phyloP scores from a whole-genome alignment of 2,888 invertebrate species.

The Caenorhabditis parvicauda region DNA sequence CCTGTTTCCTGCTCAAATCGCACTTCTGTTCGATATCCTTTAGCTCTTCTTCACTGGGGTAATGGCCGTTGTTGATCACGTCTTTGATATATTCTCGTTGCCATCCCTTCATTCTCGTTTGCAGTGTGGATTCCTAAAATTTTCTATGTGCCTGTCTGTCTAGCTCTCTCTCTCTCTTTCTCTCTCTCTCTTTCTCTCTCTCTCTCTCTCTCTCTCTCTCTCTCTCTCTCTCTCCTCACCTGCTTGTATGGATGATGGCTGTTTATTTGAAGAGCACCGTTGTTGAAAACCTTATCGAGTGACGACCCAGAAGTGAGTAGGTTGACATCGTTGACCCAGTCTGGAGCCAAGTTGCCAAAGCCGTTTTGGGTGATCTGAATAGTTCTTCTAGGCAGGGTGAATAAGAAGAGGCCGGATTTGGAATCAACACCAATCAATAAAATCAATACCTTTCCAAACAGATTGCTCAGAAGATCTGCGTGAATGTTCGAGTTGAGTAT shows the following conservation, averaged over 20 bases:
- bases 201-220: no score
- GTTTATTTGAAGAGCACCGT: no score
- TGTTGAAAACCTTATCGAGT: no score
- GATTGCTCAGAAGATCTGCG: background rate
- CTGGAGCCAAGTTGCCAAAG: no score
- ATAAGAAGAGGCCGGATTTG: no score
- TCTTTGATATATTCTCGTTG: conserved; percentile 43
- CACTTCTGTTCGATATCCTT: conserved; percentile 39
- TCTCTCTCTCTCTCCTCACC: no score
- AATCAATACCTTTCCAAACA: conserved; percentile 3
- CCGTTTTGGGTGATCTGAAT: no score
- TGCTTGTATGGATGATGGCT: no score
- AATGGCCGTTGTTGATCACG: conserved; percentile 41
- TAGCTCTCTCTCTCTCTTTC: background rate
- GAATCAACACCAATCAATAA: background rate
- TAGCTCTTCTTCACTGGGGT: conserved; percentile 39
- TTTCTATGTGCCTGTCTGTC: background rate
- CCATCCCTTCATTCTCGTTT: conserved; percentile 46
- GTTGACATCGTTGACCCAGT: no score
- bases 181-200: no score
- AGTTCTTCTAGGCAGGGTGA: no score
- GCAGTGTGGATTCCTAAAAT: conserved; percentile 21
- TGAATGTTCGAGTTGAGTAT: conserved; percentile 1
- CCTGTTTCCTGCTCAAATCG: conserved; percentile 40
- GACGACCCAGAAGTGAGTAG: no score